phyloP scores from a whole-genome alignment of 2,888 invertebrate genomes.

The Yponomeuta evonymella region DNA sequence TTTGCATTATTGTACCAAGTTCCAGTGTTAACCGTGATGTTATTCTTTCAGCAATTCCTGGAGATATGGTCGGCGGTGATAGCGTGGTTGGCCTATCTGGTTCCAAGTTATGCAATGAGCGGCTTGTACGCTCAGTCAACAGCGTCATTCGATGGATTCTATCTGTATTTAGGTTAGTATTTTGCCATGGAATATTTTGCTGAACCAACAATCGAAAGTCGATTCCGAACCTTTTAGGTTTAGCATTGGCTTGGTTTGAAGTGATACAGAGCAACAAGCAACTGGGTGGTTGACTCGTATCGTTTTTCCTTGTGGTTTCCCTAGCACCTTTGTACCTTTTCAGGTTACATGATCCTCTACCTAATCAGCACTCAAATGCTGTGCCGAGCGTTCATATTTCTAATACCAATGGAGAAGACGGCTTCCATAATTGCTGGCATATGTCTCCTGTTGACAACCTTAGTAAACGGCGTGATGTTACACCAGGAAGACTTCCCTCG shows the following conservation, averaged over 20 bases:
- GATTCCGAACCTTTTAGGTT: no score
- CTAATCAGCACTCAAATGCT: slow-evolving; percentile 81
- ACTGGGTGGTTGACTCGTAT: no score
- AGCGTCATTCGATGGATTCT: slow-evolving; percentile 80
- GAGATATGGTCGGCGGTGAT: slow-evolving; percentile 86
- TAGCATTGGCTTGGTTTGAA: no score
- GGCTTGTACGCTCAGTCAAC: slow-evolving; percentile 84
- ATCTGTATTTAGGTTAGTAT: slow-evolving; percentile 80
- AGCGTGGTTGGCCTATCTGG: slow-evolving; percentile 88
- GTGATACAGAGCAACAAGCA: no score
- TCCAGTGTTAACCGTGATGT: no score
- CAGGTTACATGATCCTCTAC: slow-evolving; percentile 84
- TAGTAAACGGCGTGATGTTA: slow-evolving; percentile 81
- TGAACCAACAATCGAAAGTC: no score
- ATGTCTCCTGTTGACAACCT: slow-evolving; percentile 76
- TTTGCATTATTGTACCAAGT: no score
- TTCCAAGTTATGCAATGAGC: slow-evolving; percentile 93
- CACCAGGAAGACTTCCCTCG: slow-evolving; percentile 81
- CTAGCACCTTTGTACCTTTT: slow-evolving; percentile 17
- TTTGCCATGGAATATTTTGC: no score
- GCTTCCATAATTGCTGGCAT: slow-evolving; percentile 78
- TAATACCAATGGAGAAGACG: slow-evolving; percentile 80
- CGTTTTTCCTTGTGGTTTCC: neutral
- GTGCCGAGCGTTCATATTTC: slow-evolving; percentile 80
- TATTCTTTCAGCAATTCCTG: slow-evolving; percentile 79